phyloP scores from a whole-genome alignment of 2,113 vertebrate species.

The Nycticebus coucang region DNA sequence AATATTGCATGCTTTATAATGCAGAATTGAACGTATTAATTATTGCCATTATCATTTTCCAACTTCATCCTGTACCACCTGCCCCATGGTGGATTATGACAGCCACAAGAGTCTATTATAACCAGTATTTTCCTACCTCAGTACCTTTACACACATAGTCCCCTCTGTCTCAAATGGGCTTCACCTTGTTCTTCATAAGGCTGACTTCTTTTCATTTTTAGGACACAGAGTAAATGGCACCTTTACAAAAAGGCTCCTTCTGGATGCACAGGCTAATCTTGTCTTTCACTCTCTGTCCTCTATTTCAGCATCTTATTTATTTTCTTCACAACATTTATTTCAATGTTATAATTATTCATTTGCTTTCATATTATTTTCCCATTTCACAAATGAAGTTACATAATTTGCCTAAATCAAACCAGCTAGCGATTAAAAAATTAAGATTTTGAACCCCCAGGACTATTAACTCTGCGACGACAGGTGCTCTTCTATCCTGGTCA shows the following conservation, averaged over 20 bases:
- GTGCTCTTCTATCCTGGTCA: neutral
- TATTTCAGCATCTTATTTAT: neutral
- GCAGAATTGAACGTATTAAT: neutral
- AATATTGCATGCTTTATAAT: neutral
- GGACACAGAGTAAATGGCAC: neutral
- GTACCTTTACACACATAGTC: neutral
- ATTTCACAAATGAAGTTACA: neutral
- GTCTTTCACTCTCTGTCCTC: neutral
- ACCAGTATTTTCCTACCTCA: neutral
- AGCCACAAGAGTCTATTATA: too few relatives aligned
- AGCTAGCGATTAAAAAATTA: neutral
- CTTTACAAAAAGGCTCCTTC: neutral
- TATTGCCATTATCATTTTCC: neutral
- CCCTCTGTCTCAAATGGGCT: neutral
- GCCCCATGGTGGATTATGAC: neutral
- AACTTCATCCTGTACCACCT: neutral
- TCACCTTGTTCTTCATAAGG: neutral
- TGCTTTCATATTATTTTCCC: neutral
- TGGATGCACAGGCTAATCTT: neutral
- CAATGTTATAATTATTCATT: neutral
- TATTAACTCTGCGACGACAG: neutral
- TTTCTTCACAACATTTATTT: slow-evolving; percentile 6
- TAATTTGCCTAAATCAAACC: neutral
- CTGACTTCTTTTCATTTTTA: neutral
- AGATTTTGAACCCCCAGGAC: neutral